phyloP scores from a whole-genome alignment of 1,140 invertebrate species.

The Phortica variegata region DNA sequence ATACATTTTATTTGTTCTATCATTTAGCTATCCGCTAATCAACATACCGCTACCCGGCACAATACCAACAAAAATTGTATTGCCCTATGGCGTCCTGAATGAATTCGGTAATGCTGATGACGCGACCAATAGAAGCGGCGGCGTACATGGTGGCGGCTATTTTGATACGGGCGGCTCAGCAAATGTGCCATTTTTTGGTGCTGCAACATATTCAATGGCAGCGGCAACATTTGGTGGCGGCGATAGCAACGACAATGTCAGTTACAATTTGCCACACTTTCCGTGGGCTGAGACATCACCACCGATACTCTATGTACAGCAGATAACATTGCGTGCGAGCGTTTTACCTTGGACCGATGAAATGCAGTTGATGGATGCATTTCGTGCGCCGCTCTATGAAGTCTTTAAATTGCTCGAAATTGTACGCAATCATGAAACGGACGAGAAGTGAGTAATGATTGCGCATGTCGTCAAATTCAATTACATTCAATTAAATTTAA shows the following conservation, averaged over 20 bases:
- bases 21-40: constrained; percentile 50
- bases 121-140: not conserved
- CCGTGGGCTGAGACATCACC: constrained; percentile 62
- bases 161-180: not conserved
- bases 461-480: constrained; percentile 5
- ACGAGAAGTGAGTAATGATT: constrained; percentile 65
- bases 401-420: constrained; percentile 84
- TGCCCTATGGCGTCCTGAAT: constrained; percentile 48
- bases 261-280: constrained; percentile 57
- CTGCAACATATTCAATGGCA: constrained; percentile 26
- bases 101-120: constrained; percentile 12
- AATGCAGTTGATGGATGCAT: constrained; percentile 82
- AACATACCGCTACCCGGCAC: constrained; percentile 57
- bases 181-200: constrained; percentile 9
- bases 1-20: constrained; percentile 10
- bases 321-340: constrained; percentile 68
- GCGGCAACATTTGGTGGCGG: constrained; percentile 6
- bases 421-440: constrained; percentile 79
- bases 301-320: constrained; percentile 77
- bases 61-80: constrained; percentile 54
- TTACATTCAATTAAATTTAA: constrained; percentile 4
- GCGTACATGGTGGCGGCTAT: not conserved
- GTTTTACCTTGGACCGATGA: constrained; percentile 84
- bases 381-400: constrained; percentile 82
- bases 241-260: constrained; percentile 1